Conservation (phyloP, 2,888 invertebrate species). For the Achlya flavicornis region DNA sequence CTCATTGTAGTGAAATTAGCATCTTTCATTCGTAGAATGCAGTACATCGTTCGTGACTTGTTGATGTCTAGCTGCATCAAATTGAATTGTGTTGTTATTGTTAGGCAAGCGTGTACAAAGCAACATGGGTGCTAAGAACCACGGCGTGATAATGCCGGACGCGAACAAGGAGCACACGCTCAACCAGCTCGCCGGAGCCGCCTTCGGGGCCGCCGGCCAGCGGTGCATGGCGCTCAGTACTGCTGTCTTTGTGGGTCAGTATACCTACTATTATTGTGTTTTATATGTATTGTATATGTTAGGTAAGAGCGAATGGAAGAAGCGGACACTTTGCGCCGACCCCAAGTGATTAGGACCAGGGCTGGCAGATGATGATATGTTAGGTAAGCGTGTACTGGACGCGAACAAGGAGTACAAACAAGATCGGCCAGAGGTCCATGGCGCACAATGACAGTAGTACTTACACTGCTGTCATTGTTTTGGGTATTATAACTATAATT, state of each 20-base stretch:
- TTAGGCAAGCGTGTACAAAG: conserved; percentile 95
- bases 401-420: conserved; percentile 99
- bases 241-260: conserved; percentile 92
- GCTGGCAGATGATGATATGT: too few relatives aligned
- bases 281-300: too few relatives aligned
- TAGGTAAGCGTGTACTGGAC: conserved; percentile 95
- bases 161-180: conserved; percentile 98
- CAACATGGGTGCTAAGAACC: conserved; percentile 99
- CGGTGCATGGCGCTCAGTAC: conserved; percentile 99
- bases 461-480: conserved; percentile 90
- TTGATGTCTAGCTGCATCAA: too few relatives aligned
- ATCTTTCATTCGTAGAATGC: too few relatives aligned
- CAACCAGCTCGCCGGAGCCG: conserved; percentile 96
- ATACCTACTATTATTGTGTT: neutral
- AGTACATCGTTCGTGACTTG: too few relatives aligned
- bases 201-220: conserved; percentile 99
- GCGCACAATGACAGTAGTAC: conserved; percentile 87
- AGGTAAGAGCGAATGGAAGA: too few relatives aligned
- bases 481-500: conserved; percentile 80
- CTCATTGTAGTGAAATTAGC: too few relatives aligned
- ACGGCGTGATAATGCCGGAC: conserved; percentile 98
- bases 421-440: conserved; percentile 99
- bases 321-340: too few relatives aligned
- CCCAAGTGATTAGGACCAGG: too few relatives aligned
- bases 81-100: too few relatives aligned